These are phyloP conservation scores for Peromyscus nudipes DNA, from an alignment of 2,797 vertebrate genomes.

Conservation along the genomic window DNA sequence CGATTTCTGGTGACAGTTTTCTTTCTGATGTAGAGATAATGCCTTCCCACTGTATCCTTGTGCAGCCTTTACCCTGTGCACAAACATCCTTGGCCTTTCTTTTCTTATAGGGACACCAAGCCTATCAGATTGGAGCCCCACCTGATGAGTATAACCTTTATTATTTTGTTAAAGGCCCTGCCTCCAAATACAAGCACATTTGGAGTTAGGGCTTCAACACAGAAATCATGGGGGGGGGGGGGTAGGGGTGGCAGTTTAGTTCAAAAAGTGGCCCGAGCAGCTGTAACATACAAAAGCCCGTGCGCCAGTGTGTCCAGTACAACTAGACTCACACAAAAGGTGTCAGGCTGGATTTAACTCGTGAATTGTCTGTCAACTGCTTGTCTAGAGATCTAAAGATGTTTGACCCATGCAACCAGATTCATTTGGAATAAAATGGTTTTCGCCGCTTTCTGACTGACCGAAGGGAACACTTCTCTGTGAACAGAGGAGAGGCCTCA, in stretches of 20 bases:
- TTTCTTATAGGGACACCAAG: not conserved
- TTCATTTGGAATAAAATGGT: not conserved
- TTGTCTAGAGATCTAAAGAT: not conserved
- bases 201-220: not conserved
- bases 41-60: not conserved
- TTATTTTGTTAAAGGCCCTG: not conserved
- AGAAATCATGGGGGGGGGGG: not conserved
- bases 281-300: not conserved
- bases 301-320: not conserved
- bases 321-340: not conserved
- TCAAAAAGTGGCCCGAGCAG: not conserved
- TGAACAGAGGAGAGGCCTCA: not conserved
- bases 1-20: not conserved
- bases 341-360: not conserved
- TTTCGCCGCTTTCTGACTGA: not conserved
- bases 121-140: not conserved
- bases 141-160: not conserved
- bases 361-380: not conserved
- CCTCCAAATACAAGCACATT: not conserved
- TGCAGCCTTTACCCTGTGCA: not conserved
- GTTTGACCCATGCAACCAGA: no score
- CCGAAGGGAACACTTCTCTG: not conserved
- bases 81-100: not conserved
- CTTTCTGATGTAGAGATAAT: not conserved
- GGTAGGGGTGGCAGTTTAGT: not conserved